Percentiles rank a stretch among this genome's conserved stretches.
Evolutionary conservation across 2,797 vertebrate genomes (phyloP).

Genomic region (Nannoperca australis): DNA sequence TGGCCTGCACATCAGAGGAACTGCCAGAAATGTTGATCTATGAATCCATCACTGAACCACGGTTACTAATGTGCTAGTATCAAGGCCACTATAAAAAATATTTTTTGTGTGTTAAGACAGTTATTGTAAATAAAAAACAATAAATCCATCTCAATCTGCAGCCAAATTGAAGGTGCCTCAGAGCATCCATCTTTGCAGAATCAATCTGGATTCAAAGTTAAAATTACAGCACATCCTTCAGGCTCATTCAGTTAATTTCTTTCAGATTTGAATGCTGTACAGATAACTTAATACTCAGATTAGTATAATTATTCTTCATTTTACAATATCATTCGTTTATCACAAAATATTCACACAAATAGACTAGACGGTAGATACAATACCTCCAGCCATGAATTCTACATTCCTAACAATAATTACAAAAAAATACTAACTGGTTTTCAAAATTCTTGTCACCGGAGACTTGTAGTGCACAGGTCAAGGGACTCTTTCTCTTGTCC

Average conservation of each 20-base stretch:
- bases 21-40: constrained; percentile 23
- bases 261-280: constrained; percentile 67
- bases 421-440: constrained; percentile 74
- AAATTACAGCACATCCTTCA: constrained; percentile 67
- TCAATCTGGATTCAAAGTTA: constrained; percentile 64
- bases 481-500: constrained; percentile 70
- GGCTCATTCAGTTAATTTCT: constrained; percentile 54
- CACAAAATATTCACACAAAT: constrained; percentile 84
- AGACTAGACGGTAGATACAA: constrained; percentile 65
- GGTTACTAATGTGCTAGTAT: constrained; percentile 49
- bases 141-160: constrained; percentile 46
- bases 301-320: constrained; percentile 73
- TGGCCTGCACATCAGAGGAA: constrained; percentile 37
- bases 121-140: constrained; percentile 76
- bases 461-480: constrained; percentile 75
- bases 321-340: constrained; percentile 77
- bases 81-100: constrained; percentile 59
- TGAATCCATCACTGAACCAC: constrained; percentile 42
- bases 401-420: constrained; percentile 81
- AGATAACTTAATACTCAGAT: constrained; percentile 68
- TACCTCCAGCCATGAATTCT: constrained; percentile 72
- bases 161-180: constrained; percentile 60
- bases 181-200: constrained; percentile 49
- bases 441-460: constrained; percentile 65
- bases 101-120: constrained; percentile 62